phyloP scores from a whole-genome alignment of 2,797 vertebrate genomes.

The Eulemur albifrons region DNA sequence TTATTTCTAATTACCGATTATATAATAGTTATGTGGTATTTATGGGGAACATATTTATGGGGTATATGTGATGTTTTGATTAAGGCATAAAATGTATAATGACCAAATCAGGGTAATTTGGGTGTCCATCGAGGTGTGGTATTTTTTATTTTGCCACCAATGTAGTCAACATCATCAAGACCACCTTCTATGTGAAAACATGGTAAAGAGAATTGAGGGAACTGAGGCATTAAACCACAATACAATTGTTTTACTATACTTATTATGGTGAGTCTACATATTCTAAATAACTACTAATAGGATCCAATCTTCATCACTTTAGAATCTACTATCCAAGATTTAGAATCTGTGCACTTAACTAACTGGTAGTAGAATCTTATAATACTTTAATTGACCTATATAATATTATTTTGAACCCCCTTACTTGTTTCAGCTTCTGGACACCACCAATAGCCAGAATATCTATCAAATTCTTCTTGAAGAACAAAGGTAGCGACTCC shows the following conservation, averaged over 20 bases:
- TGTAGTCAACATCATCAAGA: background rate
- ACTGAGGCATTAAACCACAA: background rate
- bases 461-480: slow-evolving; percentile 90
- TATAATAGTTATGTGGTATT: no score
- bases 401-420: slow-evolving; percentile 48
- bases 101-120: no score
- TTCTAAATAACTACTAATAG: slow-evolving; percentile 9
- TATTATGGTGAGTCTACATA: background rate
- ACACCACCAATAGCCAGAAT: slow-evolving; percentile 91
- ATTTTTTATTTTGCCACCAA: slow-evolving; percentile 35
- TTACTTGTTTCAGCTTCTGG: slow-evolving; percentile 86
- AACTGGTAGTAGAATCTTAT: background rate
- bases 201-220: background rate
- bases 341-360: background rate
- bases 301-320: slow-evolving; percentile 7
- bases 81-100: no score
- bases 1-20: no score
- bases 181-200: slow-evolving; percentile 2
- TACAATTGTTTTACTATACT: background rate
- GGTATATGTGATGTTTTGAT: no score
- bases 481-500: slow-evolving; percentile 89
- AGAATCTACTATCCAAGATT: slow-evolving; percentile 1
- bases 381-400: background rate
- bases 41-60: no score
- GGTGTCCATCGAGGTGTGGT: background rate